Percentiles rank a stretch among this genome's conserved stretches.
phyloP scores from a whole-genome alignment of 2,888 invertebrate species.

The Lasiommata megera region DNA sequence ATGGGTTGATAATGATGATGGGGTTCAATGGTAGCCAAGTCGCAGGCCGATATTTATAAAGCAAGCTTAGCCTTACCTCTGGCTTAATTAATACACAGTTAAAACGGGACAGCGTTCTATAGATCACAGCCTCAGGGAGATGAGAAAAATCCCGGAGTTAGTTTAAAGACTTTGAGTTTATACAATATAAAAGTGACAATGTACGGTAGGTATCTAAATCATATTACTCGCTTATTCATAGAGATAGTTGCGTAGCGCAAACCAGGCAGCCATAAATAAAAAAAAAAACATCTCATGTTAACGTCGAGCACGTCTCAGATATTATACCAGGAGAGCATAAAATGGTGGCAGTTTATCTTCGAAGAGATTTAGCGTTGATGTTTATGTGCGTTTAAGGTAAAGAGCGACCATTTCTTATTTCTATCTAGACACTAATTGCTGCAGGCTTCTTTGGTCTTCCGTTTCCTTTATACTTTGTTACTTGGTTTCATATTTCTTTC shows the following conservation, averaged over 20 bases:
- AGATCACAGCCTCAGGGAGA: too few relatives aligned
- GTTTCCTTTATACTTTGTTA: background rate
- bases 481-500: background rate
- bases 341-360: conserved; percentile 5
- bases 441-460: background rate
- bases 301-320: background rate
- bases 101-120: too few relatives aligned
- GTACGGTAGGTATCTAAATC: too few relatives aligned
- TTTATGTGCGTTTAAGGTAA: conserved; percentile 15
- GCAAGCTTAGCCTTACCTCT: too few relatives aligned
- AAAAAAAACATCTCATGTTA: background rate
- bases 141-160: too few relatives aligned
- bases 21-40: too few relatives aligned
- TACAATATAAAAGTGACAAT: too few relatives aligned
- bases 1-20: too few relatives aligned
- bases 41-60: too few relatives aligned
- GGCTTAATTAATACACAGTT: too few relatives aligned
- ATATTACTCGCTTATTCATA: too few relatives aligned
- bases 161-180: too few relatives aligned
- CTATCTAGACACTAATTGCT: conserved; percentile 12
- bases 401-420: conserved; percentile 9
- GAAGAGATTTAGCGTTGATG: conserved; percentile 9
- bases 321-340: conserved; percentile 1
- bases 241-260: background rate
- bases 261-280: background rate